Conservation (phyloP, 2,888 invertebrate genomes). For the Coleophora flavipennella region DNA sequence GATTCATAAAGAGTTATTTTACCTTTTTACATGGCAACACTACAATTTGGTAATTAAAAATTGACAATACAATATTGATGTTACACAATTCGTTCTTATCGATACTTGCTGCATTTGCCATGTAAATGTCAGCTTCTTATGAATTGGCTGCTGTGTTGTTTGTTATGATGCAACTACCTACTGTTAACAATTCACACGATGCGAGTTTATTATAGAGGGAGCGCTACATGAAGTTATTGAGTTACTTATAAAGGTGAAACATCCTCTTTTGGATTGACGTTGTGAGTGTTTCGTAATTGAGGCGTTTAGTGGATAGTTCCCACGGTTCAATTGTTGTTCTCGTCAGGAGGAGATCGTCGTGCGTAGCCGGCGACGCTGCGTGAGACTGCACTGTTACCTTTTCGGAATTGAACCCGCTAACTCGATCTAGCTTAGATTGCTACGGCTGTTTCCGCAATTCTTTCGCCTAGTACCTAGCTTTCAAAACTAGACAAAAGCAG, state of each 20-base stretch:
- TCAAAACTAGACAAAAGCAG: no score
- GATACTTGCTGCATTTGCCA: no score
- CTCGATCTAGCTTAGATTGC: constrained; percentile 1
- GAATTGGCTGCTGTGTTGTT: constrained; percentile 17
- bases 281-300: constrained; percentile 48
- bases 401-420: constrained; percentile 29
- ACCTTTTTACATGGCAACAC: no score
- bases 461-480: no score
- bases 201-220: constrained; percentile 28
- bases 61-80: no score
- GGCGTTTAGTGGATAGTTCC: constrained; percentile 48
- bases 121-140: constrained; percentile 31
- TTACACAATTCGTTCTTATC: no score
- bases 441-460: no score
- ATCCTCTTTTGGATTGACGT: constrained; percentile 32
- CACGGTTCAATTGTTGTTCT: constrained; percentile 60
- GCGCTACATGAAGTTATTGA: constrained; percentile 23
- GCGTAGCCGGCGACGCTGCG: constrained; percentile 43
- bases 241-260: constrained; percentile 32
- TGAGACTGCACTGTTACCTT: constrained; percentile 34
- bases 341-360: constrained; percentile 42
- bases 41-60: no score
- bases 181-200: constrained; percentile 50
- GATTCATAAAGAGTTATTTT: no score
- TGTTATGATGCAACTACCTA: constrained; percentile 38